These are phyloP conservation scores for Bombus impatiens DNA, from an alignment of 1,140 invertebrate genomes.

Conservation along the genomic window DNA sequence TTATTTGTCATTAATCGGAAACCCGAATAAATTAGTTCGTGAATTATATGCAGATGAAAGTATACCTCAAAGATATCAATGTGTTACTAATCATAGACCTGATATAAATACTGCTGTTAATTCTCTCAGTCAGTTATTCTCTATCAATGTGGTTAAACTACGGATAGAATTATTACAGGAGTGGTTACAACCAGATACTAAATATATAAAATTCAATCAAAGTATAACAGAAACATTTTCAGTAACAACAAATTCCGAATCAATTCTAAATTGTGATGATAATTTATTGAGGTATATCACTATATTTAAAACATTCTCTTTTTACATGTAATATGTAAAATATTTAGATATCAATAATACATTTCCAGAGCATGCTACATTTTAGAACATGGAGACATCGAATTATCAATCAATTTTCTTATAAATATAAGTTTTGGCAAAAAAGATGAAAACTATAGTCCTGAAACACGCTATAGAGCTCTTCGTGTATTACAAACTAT, in stretches of 20 bases:
- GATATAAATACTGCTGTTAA: slow-evolving; percentile 79
- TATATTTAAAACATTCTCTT: slow-evolving; percentile 6
- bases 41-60: slow-evolving; percentile 79
- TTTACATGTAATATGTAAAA: background rate
- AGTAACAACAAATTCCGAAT: slow-evolving; percentile 41
- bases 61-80: slow-evolving; percentile 73
- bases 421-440: slow-evolving; percentile 73
- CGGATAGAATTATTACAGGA: slow-evolving; percentile 74
- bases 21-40: slow-evolving; percentile 73
- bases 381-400: slow-evolving; percentile 67
- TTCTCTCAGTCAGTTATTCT: slow-evolving; percentile 71
- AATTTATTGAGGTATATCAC: slow-evolving; percentile 73
- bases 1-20: slow-evolving; percentile 74
- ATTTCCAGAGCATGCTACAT: slow-evolving; percentile 79
- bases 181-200: slow-evolving; percentile 76
- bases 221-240: slow-evolving; percentile 70
- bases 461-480: slow-evolving; percentile 74
- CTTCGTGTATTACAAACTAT: slow-evolving; percentile 75
- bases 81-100: slow-evolving; percentile 62
- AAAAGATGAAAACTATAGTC: slow-evolving; percentile 62
- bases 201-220: slow-evolving; percentile 61
- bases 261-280: slow-evolving; percentile 63
- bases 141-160: slow-evolving; percentile 72
- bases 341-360: background rate
- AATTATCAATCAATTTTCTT: slow-evolving; percentile 68